Evolutionary conservation across 23 tunicate species (phyloP).

Genomic region (Trididemnum nubilum): DNA sequence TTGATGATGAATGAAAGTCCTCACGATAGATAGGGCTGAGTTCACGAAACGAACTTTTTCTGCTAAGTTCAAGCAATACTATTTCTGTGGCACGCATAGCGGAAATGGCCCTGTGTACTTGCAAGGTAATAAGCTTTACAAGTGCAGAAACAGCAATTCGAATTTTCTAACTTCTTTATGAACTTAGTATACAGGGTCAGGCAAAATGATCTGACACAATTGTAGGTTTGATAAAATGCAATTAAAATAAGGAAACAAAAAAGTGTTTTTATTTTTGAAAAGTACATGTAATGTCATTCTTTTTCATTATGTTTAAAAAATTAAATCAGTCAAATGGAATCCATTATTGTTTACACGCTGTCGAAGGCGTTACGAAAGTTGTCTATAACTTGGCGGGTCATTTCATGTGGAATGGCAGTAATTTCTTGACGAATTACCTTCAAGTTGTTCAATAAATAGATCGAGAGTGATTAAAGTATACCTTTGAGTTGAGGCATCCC

Average conservation of each 20-base stretch:
- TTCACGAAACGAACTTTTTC: too few relatives aligned
- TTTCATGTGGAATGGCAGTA: background rate
- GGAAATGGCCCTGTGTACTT: too few relatives aligned
- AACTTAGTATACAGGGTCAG: background rate
- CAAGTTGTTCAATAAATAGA: background rate
- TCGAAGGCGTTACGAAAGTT: background rate
- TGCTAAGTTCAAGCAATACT: too few relatives aligned
- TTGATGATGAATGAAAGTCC: too few relatives aligned
- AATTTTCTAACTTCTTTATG: too few relatives aligned
- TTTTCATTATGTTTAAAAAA: background rate
- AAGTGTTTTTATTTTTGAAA: too few relatives aligned
- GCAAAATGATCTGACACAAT: background rate
- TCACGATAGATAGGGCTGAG: too few relatives aligned
- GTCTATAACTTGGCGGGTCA: background rate
- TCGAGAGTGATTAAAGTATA: background rate
- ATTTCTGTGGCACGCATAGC: too few relatives aligned
- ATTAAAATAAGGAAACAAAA: background rate
- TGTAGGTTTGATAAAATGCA: background rate
- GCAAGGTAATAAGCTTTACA: too few relatives aligned
- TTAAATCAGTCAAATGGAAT: background rate
- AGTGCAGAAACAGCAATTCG: too few relatives aligned
- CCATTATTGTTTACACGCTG: background rate
- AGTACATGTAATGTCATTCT: background rate
- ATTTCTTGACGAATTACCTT: background rate
- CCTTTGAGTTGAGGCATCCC: background rate